Evolutionary conservation across 2,113 vertebrate species (phyloP).

Genomic region (Arizona elegans): DNA sequence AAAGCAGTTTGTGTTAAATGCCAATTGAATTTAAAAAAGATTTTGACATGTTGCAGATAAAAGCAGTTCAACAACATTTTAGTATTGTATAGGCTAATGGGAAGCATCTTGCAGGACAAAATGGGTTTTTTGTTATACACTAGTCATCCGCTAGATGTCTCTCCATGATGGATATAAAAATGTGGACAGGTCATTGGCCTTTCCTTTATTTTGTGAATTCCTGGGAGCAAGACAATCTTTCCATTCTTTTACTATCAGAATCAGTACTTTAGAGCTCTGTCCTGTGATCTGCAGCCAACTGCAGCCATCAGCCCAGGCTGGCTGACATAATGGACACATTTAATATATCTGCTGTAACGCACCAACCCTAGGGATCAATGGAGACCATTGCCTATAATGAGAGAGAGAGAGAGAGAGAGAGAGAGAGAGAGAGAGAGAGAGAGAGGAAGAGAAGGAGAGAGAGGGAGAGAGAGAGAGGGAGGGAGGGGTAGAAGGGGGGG

Average conservation of each 20-base stretch:
- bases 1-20: background rate
- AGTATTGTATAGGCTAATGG: background rate
- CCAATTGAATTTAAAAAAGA: background rate
- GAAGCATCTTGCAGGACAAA: slow-evolving; percentile 19
- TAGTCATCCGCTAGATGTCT: background rate
- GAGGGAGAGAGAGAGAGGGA: background rate
- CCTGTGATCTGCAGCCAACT: background rate
- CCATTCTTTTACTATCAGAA: background rate
- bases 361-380: background rate
- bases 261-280: background rate
- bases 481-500: background rate
- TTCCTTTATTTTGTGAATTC: background rate
- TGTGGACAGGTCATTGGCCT: background rate
- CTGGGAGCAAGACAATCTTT: background rate
- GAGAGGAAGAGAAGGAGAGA: background rate
- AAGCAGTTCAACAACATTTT: background rate
- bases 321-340: background rate
- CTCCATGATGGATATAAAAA: background rate
- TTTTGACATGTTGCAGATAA: background rate
- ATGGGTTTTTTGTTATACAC: background rate
- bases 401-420: background rate
- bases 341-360: background rate
- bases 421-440: no score
- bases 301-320: background rate
- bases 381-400: background rate